Evolutionary conservation across 2,888 invertebrate genomes (phyloP), one percentile per base, ranked within the genome.

Genomic region (Pollenia amentaria): DNA sequence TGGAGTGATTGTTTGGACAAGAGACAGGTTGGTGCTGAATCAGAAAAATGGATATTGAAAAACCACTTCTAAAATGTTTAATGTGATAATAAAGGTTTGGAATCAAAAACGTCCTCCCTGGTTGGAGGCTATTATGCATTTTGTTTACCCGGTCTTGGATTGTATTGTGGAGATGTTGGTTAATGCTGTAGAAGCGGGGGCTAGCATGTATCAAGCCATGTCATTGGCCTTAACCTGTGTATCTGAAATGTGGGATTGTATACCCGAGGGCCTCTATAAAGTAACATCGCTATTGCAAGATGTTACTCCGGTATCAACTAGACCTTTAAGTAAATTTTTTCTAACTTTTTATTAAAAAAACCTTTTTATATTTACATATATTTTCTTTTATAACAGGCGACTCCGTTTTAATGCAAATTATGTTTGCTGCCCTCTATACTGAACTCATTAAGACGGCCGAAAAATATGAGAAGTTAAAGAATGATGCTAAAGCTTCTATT

Each of bases 191-290:
- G 95, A 96, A 93, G 95, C 95, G 9, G 97, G 96, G 0, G 96
- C 97, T 18, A 96, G 96, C 88, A 96, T 96, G 95, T 97, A 96
- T 92, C 97, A 97, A 94, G 95, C 96, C 14, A 97, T 96, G 95
- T 96, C 96, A 0, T 94, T 97, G 83, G 95, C 96, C 18, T 93
- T 97, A 29, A 95, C 95, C 0, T 96, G 96, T 90, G 94, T 97
- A 86, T 95, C 95, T 1, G 95, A 97, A 89, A 94, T 96, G 14
- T 95, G 96, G 92, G 95, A 96, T 89, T 96, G 96, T 89, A 90
- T 96, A 11, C 96, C 97, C 0, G 94, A 95, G 3, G 93, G 93
- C 1, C 93, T 95, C n/a, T 92, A 93, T 0, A 94, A 95, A 87
- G 94, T 96, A 0, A 94, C 96, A 0, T 90, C 94, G 0, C 92